Evolutionary conservation across 2,888 invertebrate genomes (phyloP).

Genomic region (Caenorhabditis sinica): DNA sequence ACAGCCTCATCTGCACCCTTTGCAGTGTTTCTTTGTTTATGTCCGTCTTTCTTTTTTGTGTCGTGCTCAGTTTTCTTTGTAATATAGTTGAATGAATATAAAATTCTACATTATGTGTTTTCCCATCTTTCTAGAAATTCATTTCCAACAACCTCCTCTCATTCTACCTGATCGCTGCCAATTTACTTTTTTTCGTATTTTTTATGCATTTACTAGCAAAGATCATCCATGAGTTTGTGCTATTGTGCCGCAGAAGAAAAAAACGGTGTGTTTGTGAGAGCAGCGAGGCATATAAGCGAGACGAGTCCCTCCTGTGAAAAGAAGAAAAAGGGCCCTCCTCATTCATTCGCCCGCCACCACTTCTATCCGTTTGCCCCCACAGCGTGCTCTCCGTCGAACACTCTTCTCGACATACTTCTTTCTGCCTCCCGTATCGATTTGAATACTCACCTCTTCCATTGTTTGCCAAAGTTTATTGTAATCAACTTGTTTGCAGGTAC

Average conservation of each 20-base stretch:
- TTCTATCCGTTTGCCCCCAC: constrained; percentile 42
- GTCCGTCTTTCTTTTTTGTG: too few relatives aligned
- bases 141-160: too few relatives aligned
- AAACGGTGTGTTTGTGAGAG: constrained; percentile 38
- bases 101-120: too few relatives aligned
- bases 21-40: too few relatives aligned
- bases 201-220: background rate
- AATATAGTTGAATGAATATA: too few relatives aligned
- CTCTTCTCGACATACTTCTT: constrained; percentile 22
- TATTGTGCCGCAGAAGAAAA: background rate
- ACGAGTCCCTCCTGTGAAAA: constrained; percentile 37
- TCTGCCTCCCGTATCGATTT: constrained; percentile 44
- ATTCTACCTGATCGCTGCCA: too few relatives aligned
- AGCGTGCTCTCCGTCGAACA: constrained; percentile 43
- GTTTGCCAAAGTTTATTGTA: background rate
- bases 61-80: too few relatives aligned
- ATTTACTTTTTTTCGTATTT: background rate
- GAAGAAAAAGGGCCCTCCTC: constrained; percentile 34
- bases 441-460: constrained; percentile 5
- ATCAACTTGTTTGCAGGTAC: too few relatives aligned
- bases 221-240: background rate
- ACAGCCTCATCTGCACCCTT: too few relatives aligned
- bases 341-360: constrained; percentile 55
- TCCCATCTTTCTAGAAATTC: too few relatives aligned
- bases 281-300: constrained; percentile 59